Percentiles rank a stretch among this genome's conserved stretches.
Conservation (phyloP, 2,797 vertebrate genomes). For the Sebastes wilsoni region DNA sequence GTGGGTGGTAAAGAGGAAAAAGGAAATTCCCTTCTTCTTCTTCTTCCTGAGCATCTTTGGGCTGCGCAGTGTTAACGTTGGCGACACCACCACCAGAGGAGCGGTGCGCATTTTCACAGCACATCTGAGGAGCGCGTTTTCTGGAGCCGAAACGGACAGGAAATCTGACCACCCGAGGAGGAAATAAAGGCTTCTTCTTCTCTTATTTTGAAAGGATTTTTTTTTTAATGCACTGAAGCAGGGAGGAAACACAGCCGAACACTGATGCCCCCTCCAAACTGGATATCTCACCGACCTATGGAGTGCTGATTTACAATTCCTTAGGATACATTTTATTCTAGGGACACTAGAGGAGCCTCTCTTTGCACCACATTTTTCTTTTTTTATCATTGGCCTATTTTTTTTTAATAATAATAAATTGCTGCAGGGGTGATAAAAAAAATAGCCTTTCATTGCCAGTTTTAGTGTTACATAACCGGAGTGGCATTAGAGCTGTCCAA, state of each 20-base stretch:
- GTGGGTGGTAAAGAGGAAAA: neutral
- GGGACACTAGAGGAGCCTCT: neutral
- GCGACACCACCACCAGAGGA: constrained; percentile 55
- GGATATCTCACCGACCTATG: constrained; percentile 49
- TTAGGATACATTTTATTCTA: no score
- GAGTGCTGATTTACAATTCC: constrained; percentile 48
- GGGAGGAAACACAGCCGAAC: constrained; percentile 29
- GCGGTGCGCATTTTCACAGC: constrained; percentile 57
- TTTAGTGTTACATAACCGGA: constrained; percentile 78
- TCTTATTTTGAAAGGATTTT: constrained; percentile 28
- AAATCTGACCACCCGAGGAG: constrained; percentile 16
- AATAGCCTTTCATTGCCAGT: constrained; percentile 44
- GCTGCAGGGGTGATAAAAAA: constrained; percentile 22
- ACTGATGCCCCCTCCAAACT: constrained; percentile 43
- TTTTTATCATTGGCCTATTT: neutral
- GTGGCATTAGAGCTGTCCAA: constrained; percentile 78
- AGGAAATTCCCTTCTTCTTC: constrained; percentile 49
- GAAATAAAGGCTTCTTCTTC: constrained; percentile 34
- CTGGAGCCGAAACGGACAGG: constrained; percentile 1
- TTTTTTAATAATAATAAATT: constrained; percentile 3
- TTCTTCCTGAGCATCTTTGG: constrained; percentile 29
- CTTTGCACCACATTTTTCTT: neutral
- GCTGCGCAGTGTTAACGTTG: constrained; percentile 45
- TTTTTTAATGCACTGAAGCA: constrained; percentile 11
- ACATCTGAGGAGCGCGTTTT: no score